Evolutionary conservation across 2,888 invertebrate genomes (phyloP), one percentile per base, ranked within the genome.

Genomic region (Diplolepis rosae): DNA sequence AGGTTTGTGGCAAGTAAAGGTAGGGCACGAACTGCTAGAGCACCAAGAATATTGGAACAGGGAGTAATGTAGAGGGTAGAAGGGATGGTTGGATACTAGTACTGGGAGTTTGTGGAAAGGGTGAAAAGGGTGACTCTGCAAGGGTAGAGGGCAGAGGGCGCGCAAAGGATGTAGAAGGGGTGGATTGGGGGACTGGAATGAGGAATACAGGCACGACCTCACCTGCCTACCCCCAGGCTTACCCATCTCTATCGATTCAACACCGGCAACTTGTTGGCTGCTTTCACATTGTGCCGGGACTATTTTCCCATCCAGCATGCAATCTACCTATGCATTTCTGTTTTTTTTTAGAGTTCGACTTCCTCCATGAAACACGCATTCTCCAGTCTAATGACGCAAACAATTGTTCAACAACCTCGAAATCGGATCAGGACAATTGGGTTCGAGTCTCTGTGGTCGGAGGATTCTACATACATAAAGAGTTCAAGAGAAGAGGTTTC

Each of bases 251-350:
- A 88, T 88, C 88, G 88, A 88, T 88, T 88, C 84, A 79, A 84
- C 83, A 83, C 84, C 84, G 82, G 83, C 88, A 87, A 88, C 87
- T 88, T 88, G 88, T 88, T 87, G 86, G 87, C 82, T 82, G 77
- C 79, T 78, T 77, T 77, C 72, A 69, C 73, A 70, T 42, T 35
- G 54, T 52, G 32, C 54, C 67, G 27, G 45, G 65, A 45, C 56
- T 39, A 61, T 39, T 61, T 61, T 61, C 6, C 54, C 18, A 54
- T 30, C 54, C 32, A 61, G 56, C 35, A 61, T 61, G 56, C 35
- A 52, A 52, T 52, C n/a, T 24, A 27, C 24, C 27, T 27, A 6
- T 32, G 11, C 9, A 32, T 18, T 18, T 30, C 18, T 65, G 18
- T 22, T 27, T 45, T 2, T 24, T 11, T 32, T 11, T 0, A 13